These are phyloP conservation scores for Sylvicola fuscatus DNA, from an alignment of 2,888 invertebrate genomes.

Conservation along the genomic window DNA sequence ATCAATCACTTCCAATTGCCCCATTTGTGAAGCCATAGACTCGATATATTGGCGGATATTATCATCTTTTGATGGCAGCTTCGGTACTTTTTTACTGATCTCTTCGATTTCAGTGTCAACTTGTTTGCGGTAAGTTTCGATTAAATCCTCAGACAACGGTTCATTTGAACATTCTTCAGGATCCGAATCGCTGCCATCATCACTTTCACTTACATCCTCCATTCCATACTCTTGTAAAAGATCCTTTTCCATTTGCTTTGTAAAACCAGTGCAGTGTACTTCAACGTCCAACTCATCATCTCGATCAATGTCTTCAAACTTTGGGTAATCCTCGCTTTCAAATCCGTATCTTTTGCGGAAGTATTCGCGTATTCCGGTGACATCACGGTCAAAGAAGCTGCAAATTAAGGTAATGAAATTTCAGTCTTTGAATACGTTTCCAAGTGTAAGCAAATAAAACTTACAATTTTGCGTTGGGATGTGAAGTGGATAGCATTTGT, in stretches of 20 bases:
- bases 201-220: conserved; percentile 19
- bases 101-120: conserved; percentile 22
- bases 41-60: conserved; percentile 22
- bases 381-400: conserved; percentile 89
- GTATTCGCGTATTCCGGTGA: conserved; percentile 75
- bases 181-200: conserved; percentile 13
- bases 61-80: conserved; percentile 23
- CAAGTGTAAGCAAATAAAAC: conserved; percentile 5
- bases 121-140: conserved; percentile 17
- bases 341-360: conserved; percentile 77
- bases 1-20: neutral
- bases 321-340: conserved; percentile 65
- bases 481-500: conserved; percentile 94
- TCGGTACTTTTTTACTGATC: conserved; percentile 27
- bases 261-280: conserved; percentile 77
- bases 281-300: conserved; percentile 73
- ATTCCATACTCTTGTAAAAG: conserved; percentile 38
- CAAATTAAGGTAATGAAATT: conserved; percentile 7
- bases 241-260: conserved; percentile 59
- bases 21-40: conserved; percentile 12
- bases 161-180: conserved; percentile 7
- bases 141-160: conserved; percentile 1
- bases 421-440: neutral
- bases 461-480: conserved; percentile 75
- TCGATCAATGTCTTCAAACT: conserved; percentile 52